These are phyloP conservation scores for Orientallactaga bullata DNA, from an alignment of 2,113 vertebrate genomes.

Conservation along the genomic window DNA sequence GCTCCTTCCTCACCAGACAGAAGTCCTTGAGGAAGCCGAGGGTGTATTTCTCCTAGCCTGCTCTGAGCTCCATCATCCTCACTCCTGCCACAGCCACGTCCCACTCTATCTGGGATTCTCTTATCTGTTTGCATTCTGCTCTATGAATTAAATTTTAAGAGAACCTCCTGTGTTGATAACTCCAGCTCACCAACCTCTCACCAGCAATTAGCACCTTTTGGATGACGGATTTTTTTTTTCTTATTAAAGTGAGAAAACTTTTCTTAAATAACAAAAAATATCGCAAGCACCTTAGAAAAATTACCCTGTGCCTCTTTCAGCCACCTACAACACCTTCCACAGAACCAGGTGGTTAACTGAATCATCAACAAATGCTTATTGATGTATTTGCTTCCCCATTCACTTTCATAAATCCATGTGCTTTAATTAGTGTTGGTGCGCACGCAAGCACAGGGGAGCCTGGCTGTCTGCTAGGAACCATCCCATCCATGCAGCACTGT, in stretches of 20 bases:
- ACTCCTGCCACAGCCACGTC: not conserved
- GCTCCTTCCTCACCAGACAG: not conserved
- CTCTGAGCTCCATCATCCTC: not conserved
- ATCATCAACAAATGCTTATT: not conserved
- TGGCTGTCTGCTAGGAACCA: slow-evolving; percentile 41
- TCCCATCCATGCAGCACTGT: not conserved
- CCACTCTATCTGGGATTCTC: not conserved
- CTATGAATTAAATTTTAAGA: not conserved
- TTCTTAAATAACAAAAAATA: not conserved
- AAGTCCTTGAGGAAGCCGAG: not conserved
- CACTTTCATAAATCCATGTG: not conserved
- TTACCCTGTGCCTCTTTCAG: not conserved
- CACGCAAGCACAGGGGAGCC: not conserved
- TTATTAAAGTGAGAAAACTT: not conserved
- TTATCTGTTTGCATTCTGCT: not conserved
- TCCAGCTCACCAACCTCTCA: not conserved
- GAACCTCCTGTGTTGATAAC: not conserved
- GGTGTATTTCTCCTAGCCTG: not conserved
- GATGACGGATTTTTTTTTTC: not conserved
- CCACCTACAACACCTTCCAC: not conserved
- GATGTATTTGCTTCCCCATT: not conserved
- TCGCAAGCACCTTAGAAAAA: not conserved
- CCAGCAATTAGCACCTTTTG: not conserved
- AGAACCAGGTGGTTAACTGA: not conserved
- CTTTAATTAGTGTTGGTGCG: slow-evolving; percentile 7